Percentiles rank a stretch among this genome's conserved stretches.
Evolutionary conservation across 1,140 invertebrate species (phyloP).

Genomic region (Drosophila jambulina): DNA sequence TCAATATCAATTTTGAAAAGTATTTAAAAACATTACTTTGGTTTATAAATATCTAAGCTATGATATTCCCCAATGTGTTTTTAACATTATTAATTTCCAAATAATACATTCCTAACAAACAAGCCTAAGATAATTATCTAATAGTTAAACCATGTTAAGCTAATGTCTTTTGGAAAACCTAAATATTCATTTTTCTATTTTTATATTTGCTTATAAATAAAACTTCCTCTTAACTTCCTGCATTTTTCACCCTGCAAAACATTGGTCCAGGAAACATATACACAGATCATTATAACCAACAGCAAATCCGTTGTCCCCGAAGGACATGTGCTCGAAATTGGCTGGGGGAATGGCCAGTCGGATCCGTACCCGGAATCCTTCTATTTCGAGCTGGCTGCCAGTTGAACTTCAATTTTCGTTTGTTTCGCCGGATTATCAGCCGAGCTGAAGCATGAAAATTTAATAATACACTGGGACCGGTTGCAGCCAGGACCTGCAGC

Average conservation of each 20-base stretch:
- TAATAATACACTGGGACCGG: slow-evolving; percentile 63
- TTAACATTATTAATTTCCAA: background rate
- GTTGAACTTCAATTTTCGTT: slow-evolving; percentile 72
- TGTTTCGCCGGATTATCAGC: slow-evolving; percentile 74
- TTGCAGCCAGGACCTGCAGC: slow-evolving; percentile 35
- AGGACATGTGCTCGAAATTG: slow-evolving; percentile 48
- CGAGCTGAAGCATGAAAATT: slow-evolving; percentile 78
- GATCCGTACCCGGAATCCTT: slow-evolving; percentile 29
- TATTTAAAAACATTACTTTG: too few species aligned
- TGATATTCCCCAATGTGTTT: too few species aligned
- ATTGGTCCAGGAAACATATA: slow-evolving; percentile 15
- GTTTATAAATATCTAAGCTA: too few species aligned
- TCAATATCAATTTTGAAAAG: too few species aligned
- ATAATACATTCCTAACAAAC: background rate
- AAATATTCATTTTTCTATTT: background rate
- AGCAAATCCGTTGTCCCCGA: slow-evolving; percentile 39
- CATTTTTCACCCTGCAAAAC: background rate
- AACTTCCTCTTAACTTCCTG: background rate
- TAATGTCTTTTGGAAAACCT: background rate
- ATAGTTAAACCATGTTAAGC: background rate
- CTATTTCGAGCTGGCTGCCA: slow-evolving; percentile 36
- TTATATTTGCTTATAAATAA: background rate
- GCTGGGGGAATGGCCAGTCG: slow-evolving; percentile 25
- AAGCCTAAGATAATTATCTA: too few species aligned
- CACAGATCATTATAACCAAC: slow-evolving; percentile 49